Base-by-base conservation (phyloP, 2,888 invertebrate genomes). In the Hypena proboscidalis region DNA sequence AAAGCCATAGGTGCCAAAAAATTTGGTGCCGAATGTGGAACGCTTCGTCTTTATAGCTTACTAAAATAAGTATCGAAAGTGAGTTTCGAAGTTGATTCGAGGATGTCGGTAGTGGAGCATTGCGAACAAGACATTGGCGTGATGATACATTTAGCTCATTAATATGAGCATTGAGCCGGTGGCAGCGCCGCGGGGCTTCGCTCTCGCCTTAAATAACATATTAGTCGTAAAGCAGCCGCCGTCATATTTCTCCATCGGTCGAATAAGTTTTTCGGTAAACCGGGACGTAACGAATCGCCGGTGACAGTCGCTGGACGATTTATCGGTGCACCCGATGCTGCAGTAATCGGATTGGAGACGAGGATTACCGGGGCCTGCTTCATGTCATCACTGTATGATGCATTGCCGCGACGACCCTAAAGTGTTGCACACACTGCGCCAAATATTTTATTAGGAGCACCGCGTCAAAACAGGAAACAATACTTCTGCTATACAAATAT, bases 191-290 rank as follows among this genome's bases (percentile, higher is more conserved):
- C 87, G 83, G 89, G 88, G 74, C 77, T 74, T 79, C 83, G 60
- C 70, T 58, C 75, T 73, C 68, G 73, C 79, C 75, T 80, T 83
- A 82, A 84, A 84, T 85, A 85, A 85, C 85, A 83, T 79, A 85
- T 88, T 87, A 88, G 85, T 64, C 74, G 71, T 81, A 85, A 86
- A 86, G 86, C 80, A 69, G 65, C 86, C 84, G 85, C 80, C 82
- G 77, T 76, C 74, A 83, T 83, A 85, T 83, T 80, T 85, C 83
- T 82, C 80, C 66, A 59, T 43, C 58, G 44, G 45, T 40, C 70
- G 68, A 70, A 67, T 74, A 75, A 73, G 74, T 76, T 79, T 78
- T 82, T 81, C 77, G 82, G 83, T 83, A 83, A 83, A 82, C 74
- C 82, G 76, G 77, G 70, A 81, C 85, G 84, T 80, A 83, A 81